phyloP scores from a whole-genome alignment of 2,797 vertebrate genomes.

The Cyclopterus lumpus region DNA sequence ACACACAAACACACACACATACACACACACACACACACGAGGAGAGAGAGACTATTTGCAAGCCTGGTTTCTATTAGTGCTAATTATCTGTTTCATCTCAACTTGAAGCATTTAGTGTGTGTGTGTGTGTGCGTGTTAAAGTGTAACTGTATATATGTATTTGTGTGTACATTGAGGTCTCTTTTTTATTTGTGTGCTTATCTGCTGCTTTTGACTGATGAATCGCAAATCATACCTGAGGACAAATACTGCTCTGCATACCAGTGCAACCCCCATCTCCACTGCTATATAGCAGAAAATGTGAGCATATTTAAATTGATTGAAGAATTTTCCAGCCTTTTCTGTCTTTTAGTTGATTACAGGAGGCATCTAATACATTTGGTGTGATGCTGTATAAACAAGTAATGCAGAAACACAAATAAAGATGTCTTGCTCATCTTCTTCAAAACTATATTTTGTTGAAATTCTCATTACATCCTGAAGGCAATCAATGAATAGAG shows the following conservation, averaged over 20 bases:
- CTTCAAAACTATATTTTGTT: neutral
- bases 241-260: constrained; percentile 22
- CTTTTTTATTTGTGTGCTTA: constrained; percentile 19
- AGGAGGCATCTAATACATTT: neutral
- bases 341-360: neutral
- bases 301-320: neutral
- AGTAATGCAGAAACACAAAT: neutral
- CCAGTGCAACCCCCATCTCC: neutral
- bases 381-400: neutral
- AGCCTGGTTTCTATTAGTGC: constrained; percentile 99
- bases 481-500: neutral
- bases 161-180: constrained; percentile 17
- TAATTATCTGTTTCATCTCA: constrained; percentile 99
- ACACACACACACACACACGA: constrained; percentile 1
- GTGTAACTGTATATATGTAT: constrained; percentile 18
- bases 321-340: neutral
- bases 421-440: neutral
- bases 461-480: too few relatives aligned
- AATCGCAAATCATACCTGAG: constrained; percentile 34
- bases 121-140: neutral
- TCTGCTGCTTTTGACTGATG: constrained; percentile 14
- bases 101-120: constrained; percentile 56
- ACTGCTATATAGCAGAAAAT: neutral
- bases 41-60: constrained; percentile 66
- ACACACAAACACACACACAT: constrained; percentile 31